Evolutionary conservation across 2,888 invertebrate species (phyloP).

Genomic region (Drosophila koepferae): DNA sequence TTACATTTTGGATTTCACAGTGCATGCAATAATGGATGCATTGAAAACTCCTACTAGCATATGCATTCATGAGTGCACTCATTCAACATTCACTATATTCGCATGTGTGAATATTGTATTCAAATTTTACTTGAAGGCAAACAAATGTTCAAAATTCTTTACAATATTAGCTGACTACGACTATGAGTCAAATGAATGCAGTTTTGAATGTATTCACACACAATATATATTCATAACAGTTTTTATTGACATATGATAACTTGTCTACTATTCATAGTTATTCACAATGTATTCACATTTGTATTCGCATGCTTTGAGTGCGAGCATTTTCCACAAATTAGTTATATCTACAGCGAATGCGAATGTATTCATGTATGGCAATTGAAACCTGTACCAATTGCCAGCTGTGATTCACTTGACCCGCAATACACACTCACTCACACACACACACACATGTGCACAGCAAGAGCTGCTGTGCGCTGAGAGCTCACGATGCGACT

Average conservation of each 20-base stretch:
- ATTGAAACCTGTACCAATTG: constrained; percentile 11
- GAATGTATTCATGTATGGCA: constrained; percentile 39
- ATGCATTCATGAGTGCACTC: neutral
- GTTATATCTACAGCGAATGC: constrained; percentile 17
- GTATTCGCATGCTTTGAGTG: neutral
- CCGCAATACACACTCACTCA: constrained; percentile 4
- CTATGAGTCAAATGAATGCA: too few relatives aligned
- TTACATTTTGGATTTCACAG: neutral
- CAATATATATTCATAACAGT: too few relatives aligned
- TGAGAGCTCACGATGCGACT: constrained; percentile 48
- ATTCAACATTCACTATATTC: neutral
- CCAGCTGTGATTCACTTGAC: constrained; percentile 45
- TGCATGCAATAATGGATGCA: neutral
- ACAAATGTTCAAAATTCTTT: too few relatives aligned
- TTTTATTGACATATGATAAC: too few relatives aligned
- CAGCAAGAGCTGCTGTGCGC: constrained; percentile 65
- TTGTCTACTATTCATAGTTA: neutral
- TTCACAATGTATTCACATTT: neutral
- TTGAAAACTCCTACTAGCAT: too few relatives aligned
- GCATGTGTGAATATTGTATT: too few relatives aligned
- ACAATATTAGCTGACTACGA: too few relatives aligned
- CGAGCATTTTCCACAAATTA: neutral
- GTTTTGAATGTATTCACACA: neutral
- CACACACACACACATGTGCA: constrained; percentile 12
- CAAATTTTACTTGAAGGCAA: too few relatives aligned